Base-by-base conservation (phyloP, 2,113 vertebrate genomes). In the Pangasianodon hypophthalmus region DNA sequence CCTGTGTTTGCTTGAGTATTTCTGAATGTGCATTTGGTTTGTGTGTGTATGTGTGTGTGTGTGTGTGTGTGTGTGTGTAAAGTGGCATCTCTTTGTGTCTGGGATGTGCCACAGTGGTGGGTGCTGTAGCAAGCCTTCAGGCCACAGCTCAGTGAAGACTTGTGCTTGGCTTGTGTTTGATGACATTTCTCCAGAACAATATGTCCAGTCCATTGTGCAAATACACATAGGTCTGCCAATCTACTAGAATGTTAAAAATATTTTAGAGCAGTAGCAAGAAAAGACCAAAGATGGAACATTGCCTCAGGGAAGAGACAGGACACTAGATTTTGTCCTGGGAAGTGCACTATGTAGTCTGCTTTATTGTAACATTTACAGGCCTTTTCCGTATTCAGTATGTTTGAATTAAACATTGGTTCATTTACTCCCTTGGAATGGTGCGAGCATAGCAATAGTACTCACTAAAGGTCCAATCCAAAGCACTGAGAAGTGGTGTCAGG, bases 21-120 rank as follows among this genome's bases (percentile, higher is more conserved):
- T 92, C 91, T 91, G 92, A 50, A 90, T 95, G 95, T 95, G 94
- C 94, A 94, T 92, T 95, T 87, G 93, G 94, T 91, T 94, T 92
- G 92, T 94, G 92, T 92, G 93, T 94, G 32, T 75, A 32, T 81
- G 77, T 54, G 88, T 75, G 71, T 32, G 60, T 52, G 69, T 44
- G 64, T 73, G 48, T 54, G 67, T 73, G 52, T 92, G 91, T 93
- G 92, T 92, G 92, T 94, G 90, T 92, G 92, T 90, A 89, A 54
- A 90, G 94, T 94, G 94, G 92, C 92, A 95, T 94, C 93, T 94
- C 95, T 96, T 96, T 95, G 95, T 96, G 95, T 96, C 95, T 96
- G 93, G 94, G 92, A 94, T 85, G 93, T 88, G 93, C 90, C 93
- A 95, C 94, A 94, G 94, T 94, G 93, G 93, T 92, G 92, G 93